Conservation (phyloP, 2,888 invertebrate species). For the Cosmorhoe ocellata region DNA sequence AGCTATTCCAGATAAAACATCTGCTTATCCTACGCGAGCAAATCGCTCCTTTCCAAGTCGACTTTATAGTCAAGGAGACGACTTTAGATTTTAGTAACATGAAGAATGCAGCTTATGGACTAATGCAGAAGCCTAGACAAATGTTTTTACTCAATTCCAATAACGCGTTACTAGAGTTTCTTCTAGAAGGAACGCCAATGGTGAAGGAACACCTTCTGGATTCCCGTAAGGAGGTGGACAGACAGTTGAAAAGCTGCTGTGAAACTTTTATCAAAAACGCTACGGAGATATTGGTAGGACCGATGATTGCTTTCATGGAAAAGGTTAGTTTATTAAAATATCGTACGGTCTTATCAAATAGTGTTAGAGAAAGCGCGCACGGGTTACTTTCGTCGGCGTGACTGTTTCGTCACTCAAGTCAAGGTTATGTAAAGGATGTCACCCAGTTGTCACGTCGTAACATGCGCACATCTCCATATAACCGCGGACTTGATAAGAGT, state of each 20-base stretch:
- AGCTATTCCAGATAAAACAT: conserved; percentile 99
- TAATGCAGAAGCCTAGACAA: conserved; percentile 89
- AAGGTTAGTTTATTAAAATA: conserved; percentile 77
- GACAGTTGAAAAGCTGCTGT: conserved; percentile 94
- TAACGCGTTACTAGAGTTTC: conserved; percentile 96
- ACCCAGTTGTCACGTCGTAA: too few relatives aligned
- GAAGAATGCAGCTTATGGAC: conserved; percentile 90
- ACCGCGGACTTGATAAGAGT: too few relatives aligned
- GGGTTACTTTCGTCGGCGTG: too few relatives aligned
- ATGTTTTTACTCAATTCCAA: conserved; percentile 93
- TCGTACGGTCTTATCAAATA: too few relatives aligned
- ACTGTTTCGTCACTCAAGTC: too few relatives aligned
- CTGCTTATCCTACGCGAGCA: conserved; percentile 97
- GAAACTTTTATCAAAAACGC: conserved; percentile 93
- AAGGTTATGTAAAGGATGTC: too few relatives aligned
- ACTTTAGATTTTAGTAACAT: conserved; percentile 89
- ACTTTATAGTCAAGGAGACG: conserved; percentile 96
- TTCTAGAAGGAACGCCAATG: conserved; percentile 95
- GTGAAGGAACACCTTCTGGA: conserved; percentile 96
- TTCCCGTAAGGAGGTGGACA: conserved; percentile 97
- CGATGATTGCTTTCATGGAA: conserved; percentile 87
- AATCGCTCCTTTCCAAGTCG: conserved; percentile 98
- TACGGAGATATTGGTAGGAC: conserved; percentile 89
- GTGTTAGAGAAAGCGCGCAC: too few relatives aligned
- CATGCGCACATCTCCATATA: too few relatives aligned